phyloP scores from a whole-genome alignment of 1,140 invertebrate species.

The Phymastichus coffea region DNA sequence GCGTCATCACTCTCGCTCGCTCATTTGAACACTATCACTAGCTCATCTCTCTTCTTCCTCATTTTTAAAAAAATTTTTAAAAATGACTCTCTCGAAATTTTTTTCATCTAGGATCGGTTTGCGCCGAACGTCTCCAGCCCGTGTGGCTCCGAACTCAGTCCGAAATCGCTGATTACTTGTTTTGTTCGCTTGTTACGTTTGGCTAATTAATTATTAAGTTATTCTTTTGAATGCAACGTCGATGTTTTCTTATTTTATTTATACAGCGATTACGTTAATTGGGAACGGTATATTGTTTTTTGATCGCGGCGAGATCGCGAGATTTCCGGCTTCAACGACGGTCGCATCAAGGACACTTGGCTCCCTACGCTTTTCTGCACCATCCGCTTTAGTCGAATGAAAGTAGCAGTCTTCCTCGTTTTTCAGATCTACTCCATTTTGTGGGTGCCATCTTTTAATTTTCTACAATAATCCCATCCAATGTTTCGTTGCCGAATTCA shows the following conservation, averaged over 20 bases:
- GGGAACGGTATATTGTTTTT: conserved; percentile 25
- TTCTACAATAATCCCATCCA: conserved; percentile 22
- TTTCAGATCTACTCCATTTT: conserved; percentile 11
- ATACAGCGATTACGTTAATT: conserved; percentile 28
- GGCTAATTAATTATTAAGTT: not conserved
- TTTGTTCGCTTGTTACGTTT: not conserved
- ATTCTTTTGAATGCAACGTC: conserved; percentile 23
- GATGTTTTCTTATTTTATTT: conserved; percentile 31
- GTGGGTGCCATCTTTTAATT: conserved; percentile 16
- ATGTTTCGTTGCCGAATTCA: conserved; percentile 16
- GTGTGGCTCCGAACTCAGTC: conserved; percentile 57
- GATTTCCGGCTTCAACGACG: conserved; percentile 58
- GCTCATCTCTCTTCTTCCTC: conserved; percentile 41
- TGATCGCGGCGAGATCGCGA: conserved; percentile 51
- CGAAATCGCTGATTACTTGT: conserved; percentile 46
- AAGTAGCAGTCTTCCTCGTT: conserved; percentile 39
- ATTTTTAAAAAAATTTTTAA: no score
- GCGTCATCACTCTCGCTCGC: conserved; percentile 34
- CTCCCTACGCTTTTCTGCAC: conserved; percentile 56
- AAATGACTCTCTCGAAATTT: no score
- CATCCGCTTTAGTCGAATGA: conserved; percentile 51
- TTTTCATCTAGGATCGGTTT: conserved; percentile 55
- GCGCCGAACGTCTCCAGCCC: conserved; percentile 57
- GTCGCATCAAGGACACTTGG: conserved; percentile 60
- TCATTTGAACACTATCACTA: conserved; percentile 43